These are phyloP conservation scores for Euura saliciscinereae DNA, from an alignment of 1,140 invertebrate genomes.

Conservation along the genomic window DNA sequence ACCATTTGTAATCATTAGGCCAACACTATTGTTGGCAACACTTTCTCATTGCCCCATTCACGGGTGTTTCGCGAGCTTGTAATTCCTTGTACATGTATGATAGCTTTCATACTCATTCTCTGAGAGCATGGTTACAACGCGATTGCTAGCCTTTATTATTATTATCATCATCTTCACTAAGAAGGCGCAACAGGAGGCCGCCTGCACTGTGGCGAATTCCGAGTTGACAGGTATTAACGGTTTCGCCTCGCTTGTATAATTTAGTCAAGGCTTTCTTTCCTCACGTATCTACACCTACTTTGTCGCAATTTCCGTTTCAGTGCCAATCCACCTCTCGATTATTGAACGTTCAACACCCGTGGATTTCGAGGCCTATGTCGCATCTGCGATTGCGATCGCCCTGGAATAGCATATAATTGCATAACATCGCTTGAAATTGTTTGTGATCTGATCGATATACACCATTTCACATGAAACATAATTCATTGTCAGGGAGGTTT, in stretches of 20 bases:
- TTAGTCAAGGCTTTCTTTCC: background rate
- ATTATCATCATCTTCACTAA: constrained; percentile 10
- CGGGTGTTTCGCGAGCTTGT: constrained; percentile 3
- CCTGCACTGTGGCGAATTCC: constrained; percentile 12
- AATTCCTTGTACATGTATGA: constrained; percentile 1
- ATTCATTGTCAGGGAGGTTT: no score
- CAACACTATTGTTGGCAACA: constrained; percentile 38
- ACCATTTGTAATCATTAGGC: constrained; percentile 51
- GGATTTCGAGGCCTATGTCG: no score
- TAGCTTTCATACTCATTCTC: background rate
- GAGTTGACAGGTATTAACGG: constrained; percentile 15
- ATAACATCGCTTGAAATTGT: no score
- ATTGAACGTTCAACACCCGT: no score
- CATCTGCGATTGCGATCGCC: no score
- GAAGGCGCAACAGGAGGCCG: background rate
- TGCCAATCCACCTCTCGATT: background rate
- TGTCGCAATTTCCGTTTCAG: background rate
- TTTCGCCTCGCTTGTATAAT: constrained; percentile 16
- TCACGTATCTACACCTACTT: background rate
- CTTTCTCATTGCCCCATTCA: constrained; percentile 25
- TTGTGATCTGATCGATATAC: no score
- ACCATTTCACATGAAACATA: no score
- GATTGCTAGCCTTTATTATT: constrained; percentile 18
- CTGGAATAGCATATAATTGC: no score
- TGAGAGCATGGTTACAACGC: constrained; percentile 37